Percentiles rank a stretch among this genome's conserved stretches.
Evolutionary conservation across 2,888 invertebrate species (phyloP).

Genomic region (Ashinkailepas kermadecensis): DNA sequence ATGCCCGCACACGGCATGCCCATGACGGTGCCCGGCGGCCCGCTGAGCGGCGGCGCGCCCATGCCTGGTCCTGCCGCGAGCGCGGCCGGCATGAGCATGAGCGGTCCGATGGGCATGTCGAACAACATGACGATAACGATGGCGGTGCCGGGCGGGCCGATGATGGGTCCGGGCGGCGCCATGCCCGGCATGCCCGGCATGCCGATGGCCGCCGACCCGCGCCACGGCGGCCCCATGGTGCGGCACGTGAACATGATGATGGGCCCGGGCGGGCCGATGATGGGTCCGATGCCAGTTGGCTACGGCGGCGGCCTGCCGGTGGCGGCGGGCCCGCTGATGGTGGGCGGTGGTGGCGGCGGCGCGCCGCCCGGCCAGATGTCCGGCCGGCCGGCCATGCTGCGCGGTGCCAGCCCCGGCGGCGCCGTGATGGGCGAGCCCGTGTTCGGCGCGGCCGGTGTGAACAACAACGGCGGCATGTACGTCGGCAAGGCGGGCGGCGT

Average conservation of each 20-base stretch:
- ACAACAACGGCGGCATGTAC: constrained; percentile 31
- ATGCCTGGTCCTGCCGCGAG: constrained; percentile 36
- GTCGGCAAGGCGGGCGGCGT: constrained; percentile 36
- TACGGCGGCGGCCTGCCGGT: constrained; percentile 29
- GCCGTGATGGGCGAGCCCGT: constrained; percentile 42
- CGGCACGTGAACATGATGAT: constrained; percentile 37
- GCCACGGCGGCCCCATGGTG: constrained; percentile 43
- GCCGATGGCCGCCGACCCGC: constrained; percentile 38
- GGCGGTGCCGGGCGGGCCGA: constrained; percentile 45
- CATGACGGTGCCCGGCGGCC: constrained; percentile 34
- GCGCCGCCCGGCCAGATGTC: constrained; percentile 34
- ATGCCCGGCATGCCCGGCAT: constrained; percentile 43
- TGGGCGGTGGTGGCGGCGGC: constrained; percentile 35
- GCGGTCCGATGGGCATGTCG: constrained; percentile 46
- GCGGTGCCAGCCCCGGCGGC: constrained; percentile 42
- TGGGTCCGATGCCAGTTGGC: constrained; percentile 39
- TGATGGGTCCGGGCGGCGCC: constrained; percentile 39
- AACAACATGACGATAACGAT: constrained; percentile 42
- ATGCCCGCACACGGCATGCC: constrained; percentile 41
- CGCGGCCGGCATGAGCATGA: constrained; percentile 40
- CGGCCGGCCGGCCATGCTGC: constrained; percentile 42
- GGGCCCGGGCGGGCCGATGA: constrained; percentile 41
- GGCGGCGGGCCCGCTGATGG: constrained; percentile 39
- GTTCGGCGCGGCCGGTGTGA: constrained; percentile 42
- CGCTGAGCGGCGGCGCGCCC: constrained; percentile 32